Evolutionary conservation across 2,113 vertebrate genomes (phyloP), one percentile per base, ranked within the genome.

Genomic region (Solea senegalensis): DNA sequence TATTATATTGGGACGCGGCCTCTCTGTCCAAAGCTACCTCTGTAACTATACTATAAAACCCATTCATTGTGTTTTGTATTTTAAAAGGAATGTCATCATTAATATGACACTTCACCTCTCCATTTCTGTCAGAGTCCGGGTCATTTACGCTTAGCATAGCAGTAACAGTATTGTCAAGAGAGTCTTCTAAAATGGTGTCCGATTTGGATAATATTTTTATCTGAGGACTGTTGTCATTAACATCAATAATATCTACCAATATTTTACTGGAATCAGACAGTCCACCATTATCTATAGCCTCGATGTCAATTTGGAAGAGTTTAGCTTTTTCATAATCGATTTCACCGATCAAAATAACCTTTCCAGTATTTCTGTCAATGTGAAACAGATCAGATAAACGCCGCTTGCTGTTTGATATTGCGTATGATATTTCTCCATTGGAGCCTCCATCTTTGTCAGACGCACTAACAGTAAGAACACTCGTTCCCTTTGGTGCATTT

Each of bases 161-260:
- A 65, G 91, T 65, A 0, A 91, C 75, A n/a, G 82, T 91, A 45
- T 78, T 86, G 13, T 82, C 78, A 14, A 66, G 48, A 7, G 85
- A 84, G 49, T 90, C 67, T 57, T 92, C 92, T 65, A 65, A 77
- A 80, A 95, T 76, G 0, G 41, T 72, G 16, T 68, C 74, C 57
- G 89, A 90, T 1, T 87, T 62, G 9, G 86, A 92, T 0, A 86
- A 86, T 28, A 94, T 81, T 55, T 82, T 92, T 16, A 95, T 54
- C 26, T 92, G 86, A 34, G 94, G 94, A 4, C 74, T 83, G 67
- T 93, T 95, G 65, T 95, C 94, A 84, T 95, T 95, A 0, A 92
- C 86, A 85, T 95, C 94, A 39, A 61, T 78, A 14, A 95, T 56
- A 70, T 94, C 93, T 41, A 94, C 85, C 2, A 92, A 5, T 0